These are phyloP conservation scores for Sericinus montela DNA, from an alignment of 2,888 invertebrate genomes.

Conservation along the genomic window DNA sequence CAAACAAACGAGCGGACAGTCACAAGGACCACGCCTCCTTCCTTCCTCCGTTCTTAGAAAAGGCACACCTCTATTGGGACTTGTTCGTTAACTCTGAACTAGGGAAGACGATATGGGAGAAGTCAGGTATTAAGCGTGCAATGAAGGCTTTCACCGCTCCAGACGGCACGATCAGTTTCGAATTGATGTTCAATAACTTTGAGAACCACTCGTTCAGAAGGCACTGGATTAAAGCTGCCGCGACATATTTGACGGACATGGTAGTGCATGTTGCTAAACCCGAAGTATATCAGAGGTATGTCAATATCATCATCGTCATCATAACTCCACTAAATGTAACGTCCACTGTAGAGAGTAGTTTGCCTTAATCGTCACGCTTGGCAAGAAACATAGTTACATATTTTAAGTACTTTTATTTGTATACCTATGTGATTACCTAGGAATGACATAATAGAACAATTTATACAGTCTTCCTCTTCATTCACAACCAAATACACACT, in stretches of 20 bases:
- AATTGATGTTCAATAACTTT: conserved; percentile 85
- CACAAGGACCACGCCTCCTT: conserved; percentile 86
- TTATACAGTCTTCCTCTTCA: too few relatives aligned
- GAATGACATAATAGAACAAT: too few relatives aligned
- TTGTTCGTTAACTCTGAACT: conserved; percentile 88
- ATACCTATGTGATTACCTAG: too few relatives aligned
- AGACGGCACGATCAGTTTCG: conserved; percentile 85
- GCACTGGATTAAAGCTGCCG: conserved; percentile 88
- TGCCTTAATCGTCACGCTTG: too few relatives aligned
- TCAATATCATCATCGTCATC: neutral
- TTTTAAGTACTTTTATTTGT: too few relatives aligned
- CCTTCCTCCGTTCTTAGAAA: conserved; percentile 82
- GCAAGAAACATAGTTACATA: too few relatives aligned
- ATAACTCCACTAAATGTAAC: too few relatives aligned
- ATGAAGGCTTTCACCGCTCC: conserved; percentile 84
- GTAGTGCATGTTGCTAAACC: conserved; percentile 87
- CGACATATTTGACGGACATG: conserved; percentile 86
- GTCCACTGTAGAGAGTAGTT: too few relatives aligned
- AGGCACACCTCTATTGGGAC: conserved; percentile 87
- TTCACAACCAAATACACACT: too few relatives aligned
- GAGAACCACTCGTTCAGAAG: conserved; percentile 89
- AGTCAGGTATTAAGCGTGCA: conserved; percentile 84
- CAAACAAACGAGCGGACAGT: conserved; percentile 77
- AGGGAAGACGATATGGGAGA: conserved; percentile 85
- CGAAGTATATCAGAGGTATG: conserved; percentile 84